These are phyloP conservation scores for Hystrix brachyura DNA, from an alignment of 2,113 vertebrate genomes.

Conservation along the genomic window DNA sequence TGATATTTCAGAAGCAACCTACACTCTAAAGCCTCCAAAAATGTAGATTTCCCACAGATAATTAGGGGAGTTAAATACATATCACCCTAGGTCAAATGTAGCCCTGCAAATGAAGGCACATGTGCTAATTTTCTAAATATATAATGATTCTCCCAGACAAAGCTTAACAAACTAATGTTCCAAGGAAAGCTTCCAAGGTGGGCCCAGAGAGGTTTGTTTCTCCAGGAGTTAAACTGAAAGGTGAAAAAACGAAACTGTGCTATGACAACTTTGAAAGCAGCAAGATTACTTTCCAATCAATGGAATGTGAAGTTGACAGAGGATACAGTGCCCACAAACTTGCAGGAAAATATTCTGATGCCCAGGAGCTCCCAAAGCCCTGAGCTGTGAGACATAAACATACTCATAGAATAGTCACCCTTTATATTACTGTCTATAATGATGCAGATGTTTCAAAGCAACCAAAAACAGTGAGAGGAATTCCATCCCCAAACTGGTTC, in stretches of 20 bases:
- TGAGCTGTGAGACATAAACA: background rate
- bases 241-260: background rate
- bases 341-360: background rate
- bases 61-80: background rate
- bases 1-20: background rate
- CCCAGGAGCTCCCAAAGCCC: background rate
- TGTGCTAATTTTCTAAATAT: slow-evolving; percentile 10
- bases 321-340: background rate
- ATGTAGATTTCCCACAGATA: background rate
- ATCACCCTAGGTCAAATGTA: background rate
- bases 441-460: background rate
- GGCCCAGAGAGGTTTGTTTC: slow-evolving; percentile 27
- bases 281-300: slow-evolving; percentile 31
- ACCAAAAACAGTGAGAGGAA: background rate
- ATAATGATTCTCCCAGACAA: slow-evolving; percentile 16
- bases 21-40: background rate
- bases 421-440: background rate
- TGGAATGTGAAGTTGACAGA: background rate
- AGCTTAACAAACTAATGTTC: slow-evolving; percentile 41
- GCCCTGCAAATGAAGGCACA: background rate
- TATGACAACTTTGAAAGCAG: slow-evolving; percentile 24
- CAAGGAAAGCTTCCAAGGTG: slow-evolving; percentile 32
- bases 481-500: background rate
- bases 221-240: slow-evolving; percentile 40
- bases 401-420: background rate